Percentiles rank a stretch among this genome's conserved stretches.
phyloP scores from a whole-genome alignment of 2,113 vertebrate genomes.

The Scopus umbretta region DNA sequence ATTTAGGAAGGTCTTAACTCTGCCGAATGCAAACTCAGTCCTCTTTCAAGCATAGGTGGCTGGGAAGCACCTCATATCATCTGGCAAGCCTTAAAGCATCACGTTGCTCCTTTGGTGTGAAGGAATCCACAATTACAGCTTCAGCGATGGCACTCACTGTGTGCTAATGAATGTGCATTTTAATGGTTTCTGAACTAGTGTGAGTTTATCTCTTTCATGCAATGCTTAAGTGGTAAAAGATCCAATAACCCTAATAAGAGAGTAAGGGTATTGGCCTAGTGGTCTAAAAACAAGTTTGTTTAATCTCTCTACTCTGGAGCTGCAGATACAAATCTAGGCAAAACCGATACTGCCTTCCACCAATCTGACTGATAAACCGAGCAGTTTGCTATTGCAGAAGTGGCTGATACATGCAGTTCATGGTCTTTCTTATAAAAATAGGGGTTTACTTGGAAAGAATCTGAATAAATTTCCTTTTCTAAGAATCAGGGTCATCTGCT shows the following conservation, averaged over 20 bases:
- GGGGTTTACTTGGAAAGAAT: neutral
- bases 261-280: neutral
- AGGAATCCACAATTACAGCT: neutral
- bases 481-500: neutral
- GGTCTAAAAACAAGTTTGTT: neutral
- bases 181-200: neutral
- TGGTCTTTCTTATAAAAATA: neutral
- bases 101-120: neutral
- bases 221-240: neutral
- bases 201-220: neutral
- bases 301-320: neutral
- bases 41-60: neutral
- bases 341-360: neutral
- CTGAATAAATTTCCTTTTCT: neutral
- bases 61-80: neutral
- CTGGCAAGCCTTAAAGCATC: neutral
- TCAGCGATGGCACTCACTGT: neutral
- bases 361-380: neutral
- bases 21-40: neutral
- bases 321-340: neutral
- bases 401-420: neutral
- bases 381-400: neutral
- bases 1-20: neutral
- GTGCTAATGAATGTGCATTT: neutral
- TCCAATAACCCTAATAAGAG: neutral